Conservation (phyloP, 92 coral and sea anemone species). For the Montipora capitata region DNA sequence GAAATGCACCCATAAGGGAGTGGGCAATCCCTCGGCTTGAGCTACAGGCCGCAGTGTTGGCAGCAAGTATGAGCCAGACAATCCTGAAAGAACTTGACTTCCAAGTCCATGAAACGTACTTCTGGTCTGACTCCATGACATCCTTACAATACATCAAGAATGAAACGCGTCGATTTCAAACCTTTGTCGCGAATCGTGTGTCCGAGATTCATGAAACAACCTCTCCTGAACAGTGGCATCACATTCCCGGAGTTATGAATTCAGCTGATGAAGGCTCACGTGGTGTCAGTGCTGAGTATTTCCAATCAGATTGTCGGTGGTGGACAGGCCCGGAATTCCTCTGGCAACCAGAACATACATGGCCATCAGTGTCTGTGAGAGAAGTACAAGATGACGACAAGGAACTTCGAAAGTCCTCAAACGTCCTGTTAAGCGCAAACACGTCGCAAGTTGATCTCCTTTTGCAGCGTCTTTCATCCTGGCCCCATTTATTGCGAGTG, state of each 20-base stretch:
- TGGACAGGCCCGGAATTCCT: conserved; percentile 67
- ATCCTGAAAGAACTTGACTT: conserved; percentile 40
- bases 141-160: too few species aligned
- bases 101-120: conserved; percentile 23
- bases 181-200: conserved; percentile 69
- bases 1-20: conserved; percentile 53
- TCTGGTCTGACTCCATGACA: conserved; percentile 77
- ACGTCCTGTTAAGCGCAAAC: too few species aligned
- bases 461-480: conserved; percentile 56
- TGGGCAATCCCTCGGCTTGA: conserved; percentile 45
- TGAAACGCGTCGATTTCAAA: conserved; percentile 49
- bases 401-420: conserved; percentile 8
- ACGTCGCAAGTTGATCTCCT: neutral
- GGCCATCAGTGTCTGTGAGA: conserved; percentile 36
- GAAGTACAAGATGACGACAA: conserved; percentile 29
- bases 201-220: conserved; percentile 17
- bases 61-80: conserved; percentile 26
- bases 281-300: conserved; percentile 36
- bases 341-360: conserved; percentile 37
- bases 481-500: conserved; percentile 64
- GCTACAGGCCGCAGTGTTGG: conserved; percentile 43
- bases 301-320: neutral
- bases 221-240: too few species aligned
- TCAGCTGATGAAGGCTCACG: conserved; percentile 77
- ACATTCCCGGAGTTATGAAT: conserved; percentile 59